phyloP scores from a whole-genome alignment of 1,140 invertebrate genomes.

The Drosophila nebulosa region DNA sequence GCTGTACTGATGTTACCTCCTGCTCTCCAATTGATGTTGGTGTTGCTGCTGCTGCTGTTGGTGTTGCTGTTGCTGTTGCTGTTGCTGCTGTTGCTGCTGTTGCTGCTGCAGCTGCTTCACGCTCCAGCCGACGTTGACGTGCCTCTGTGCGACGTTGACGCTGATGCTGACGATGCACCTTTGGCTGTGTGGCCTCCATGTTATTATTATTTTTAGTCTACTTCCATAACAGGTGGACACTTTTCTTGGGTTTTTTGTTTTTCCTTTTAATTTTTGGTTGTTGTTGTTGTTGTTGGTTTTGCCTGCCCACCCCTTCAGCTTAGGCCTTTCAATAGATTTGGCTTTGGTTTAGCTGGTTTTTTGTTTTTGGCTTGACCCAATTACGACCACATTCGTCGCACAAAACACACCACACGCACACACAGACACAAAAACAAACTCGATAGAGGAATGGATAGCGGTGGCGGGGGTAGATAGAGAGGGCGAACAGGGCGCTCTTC shows the following conservation, averaged over 20 bases:
- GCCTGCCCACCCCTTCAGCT: constrained; percentile 25
- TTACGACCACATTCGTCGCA: constrained; percentile 31
- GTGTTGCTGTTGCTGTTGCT: constrained; percentile 10
- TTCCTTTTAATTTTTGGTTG: too few relatives aligned
- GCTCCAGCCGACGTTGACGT: constrained; percentile 60
- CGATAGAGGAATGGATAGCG: not conserved
- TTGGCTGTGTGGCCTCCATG: constrained; percentile 68
- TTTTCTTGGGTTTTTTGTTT: too few relatives aligned
- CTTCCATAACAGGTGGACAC: constrained; percentile 68
- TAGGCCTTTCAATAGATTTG: constrained; percentile 33
- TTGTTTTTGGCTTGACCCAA: constrained; percentile 59
- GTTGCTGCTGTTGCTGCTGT: constrained; percentile 18
- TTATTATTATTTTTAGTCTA: constrained; percentile 19
- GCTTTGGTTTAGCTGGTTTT: constrained; percentile 18
- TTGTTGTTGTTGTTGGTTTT: not conserved
- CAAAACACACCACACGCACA: constrained; percentile 11
- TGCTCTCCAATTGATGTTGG: not conserved
- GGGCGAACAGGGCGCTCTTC: not conserved
- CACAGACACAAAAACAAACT: constrained; percentile 22
- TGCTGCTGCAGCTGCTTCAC: constrained; percentile 55
- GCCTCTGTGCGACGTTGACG: constrained; percentile 72
- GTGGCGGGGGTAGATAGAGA: not conserved
- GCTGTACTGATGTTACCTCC: constrained; percentile 17
- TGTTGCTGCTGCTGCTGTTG: constrained; percentile 30
- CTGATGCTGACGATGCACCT: constrained; percentile 78